phyloP scores from a whole-genome alignment of 92 coral and sea anemone species.

The Bergia sp. region DNA sequence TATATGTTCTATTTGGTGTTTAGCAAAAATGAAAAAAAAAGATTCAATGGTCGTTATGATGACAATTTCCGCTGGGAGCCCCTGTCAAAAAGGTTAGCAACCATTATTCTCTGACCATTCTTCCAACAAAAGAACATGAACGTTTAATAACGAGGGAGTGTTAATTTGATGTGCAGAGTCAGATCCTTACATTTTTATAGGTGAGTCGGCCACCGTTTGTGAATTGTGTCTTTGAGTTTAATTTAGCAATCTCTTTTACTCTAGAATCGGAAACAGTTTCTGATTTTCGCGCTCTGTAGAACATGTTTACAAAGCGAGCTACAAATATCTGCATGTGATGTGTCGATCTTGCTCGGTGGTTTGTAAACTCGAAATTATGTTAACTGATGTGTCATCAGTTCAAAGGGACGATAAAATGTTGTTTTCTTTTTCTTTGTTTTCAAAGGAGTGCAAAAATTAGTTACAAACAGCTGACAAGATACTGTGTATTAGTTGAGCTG shows the following conservation, averaged over 20 bases:
- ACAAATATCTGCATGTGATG: too few relatives aligned
- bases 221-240: not conserved
- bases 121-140: conserved; percentile 2
- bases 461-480: not conserved
- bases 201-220: not conserved
- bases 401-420: not conserved
- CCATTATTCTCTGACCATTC: not conserved
- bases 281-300: not conserved
- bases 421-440: not conserved
- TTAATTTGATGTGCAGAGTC: not conserved
- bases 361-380: not conserved
- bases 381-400: not conserved
- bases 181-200: not conserved
- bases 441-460: not conserved
- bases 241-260: not conserved
- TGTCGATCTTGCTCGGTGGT: not conserved
- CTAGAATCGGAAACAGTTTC: not conserved
- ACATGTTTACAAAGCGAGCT: conserved; percentile 2
- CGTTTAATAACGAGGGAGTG: not conserved
- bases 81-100: not conserved
- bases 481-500: not conserved
- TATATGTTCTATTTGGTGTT: not conserved
- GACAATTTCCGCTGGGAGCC: conserved; percentile 1
- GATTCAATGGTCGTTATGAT: too few relatives aligned
- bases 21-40: too few relatives aligned